phyloP scores from a whole-genome alignment of 2,797 vertebrate species.

The Rhinatrema bivittatum region DNA sequence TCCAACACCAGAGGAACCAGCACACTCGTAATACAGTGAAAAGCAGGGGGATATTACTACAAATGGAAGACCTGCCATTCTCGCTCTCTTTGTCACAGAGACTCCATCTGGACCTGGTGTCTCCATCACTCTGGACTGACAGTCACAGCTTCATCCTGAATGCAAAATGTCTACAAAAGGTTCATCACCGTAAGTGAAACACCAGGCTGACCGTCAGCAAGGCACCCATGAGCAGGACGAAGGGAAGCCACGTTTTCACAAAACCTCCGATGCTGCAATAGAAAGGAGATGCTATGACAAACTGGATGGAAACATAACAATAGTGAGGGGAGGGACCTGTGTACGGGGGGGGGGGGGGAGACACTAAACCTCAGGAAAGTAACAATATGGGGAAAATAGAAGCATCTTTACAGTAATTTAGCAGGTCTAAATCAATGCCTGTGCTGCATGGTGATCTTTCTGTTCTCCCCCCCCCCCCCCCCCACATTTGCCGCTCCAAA shows the following conservation, averaged over 20 bases:
- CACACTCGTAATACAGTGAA: conserved; percentile 2
- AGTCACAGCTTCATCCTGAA: conserved; percentile 14
- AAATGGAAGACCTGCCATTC: conserved; percentile 8
- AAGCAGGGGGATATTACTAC: conserved; percentile 15
- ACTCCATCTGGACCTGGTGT: background rate
- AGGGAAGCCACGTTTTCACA: conserved; percentile 94
- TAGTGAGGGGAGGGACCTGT: background rate
- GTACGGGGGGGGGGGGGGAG: too few relatives aligned
- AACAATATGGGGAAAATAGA: too few relatives aligned
- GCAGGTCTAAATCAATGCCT: too few relatives aligned
- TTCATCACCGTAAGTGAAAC: conserved; percentile 78
- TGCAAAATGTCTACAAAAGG: background rate
- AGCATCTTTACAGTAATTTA: too few relatives aligned
- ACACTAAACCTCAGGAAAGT: too few relatives aligned
- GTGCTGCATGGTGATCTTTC: too few relatives aligned
- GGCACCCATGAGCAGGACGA: conserved; percentile 73
- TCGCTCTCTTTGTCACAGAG: background rate
- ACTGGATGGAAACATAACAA: fast-evolving
- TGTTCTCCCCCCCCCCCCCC: too few relatives aligned
- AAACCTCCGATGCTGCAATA: conserved; percentile 73
- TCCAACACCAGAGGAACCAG: background rate
- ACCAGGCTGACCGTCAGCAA: conserved; percentile 72
- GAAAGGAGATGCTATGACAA: background rate
- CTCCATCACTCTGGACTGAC: background rate
- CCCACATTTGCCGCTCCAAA: too few relatives aligned